Conservation (phyloP, 2,797 vertebrate genomes). For the Pygocentrus nattereri region DNA sequence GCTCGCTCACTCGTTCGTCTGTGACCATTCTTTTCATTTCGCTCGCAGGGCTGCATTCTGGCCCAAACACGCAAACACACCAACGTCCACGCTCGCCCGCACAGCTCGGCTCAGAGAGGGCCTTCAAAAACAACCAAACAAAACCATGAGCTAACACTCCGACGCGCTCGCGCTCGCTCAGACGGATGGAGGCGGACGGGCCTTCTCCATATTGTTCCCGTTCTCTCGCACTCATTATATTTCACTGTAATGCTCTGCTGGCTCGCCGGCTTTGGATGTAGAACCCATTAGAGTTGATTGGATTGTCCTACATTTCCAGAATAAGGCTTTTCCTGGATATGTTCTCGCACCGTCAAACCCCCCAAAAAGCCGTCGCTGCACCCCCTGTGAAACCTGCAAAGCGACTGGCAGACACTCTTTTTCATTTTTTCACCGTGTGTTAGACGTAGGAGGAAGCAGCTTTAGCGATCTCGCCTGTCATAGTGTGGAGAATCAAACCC, state of each 20-base stretch:
- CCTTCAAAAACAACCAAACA: constrained; percentile 28
- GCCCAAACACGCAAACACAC: constrained; percentile 58
- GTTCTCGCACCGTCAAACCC: neutral
- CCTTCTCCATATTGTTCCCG: neutral
- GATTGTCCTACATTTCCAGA: constrained; percentile 24
- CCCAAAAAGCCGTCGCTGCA: neutral
- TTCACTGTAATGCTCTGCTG: neutral
- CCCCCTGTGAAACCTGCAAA: no score
- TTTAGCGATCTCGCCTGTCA: no score
- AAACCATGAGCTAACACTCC: constrained; percentile 23
- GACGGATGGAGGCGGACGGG: neutral
- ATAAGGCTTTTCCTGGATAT: constrained; percentile 4
- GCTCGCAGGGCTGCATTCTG: constrained; percentile 75
- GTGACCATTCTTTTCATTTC: constrained; percentile 63
- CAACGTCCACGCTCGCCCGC: constrained; percentile 27
- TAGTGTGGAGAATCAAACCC: no score
- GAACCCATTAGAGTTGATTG: constrained; percentile 19
- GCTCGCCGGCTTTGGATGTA: constrained; percentile 9
- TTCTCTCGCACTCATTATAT: constrained; percentile 5
- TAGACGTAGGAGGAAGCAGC: no score
- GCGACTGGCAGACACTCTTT: no score
- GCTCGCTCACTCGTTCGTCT: constrained; percentile 51
- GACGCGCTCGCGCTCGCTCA: neutral
- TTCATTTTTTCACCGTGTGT: no score
- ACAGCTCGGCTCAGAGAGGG: constrained; percentile 27